phyloP scores from a whole-genome alignment of 2,797 vertebrate species.

The Atherinosoma microstoma region DNA sequence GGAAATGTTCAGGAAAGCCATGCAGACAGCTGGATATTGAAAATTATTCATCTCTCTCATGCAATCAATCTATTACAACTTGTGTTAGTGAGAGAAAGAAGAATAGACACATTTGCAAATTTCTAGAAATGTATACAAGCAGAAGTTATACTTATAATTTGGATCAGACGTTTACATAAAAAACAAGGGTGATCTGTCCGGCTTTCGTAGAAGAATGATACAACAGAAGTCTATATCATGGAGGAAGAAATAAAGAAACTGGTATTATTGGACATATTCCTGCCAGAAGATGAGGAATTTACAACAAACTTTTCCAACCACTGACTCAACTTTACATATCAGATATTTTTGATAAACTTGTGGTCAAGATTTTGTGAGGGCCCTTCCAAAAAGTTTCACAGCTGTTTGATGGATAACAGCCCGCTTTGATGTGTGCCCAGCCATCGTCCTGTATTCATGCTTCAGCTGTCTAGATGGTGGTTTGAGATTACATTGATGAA shows the following conservation, averaged over 20 bases:
- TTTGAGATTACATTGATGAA: background rate
- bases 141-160: background rate
- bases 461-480: background rate
- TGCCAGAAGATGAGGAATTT: background rate
- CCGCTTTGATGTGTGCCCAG: background rate
- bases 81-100: background rate
- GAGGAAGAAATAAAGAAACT: background rate
- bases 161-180: background rate
- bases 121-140: no score
- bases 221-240: background rate
- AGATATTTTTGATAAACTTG: background rate
- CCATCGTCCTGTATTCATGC: background rate
- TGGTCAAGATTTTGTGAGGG: background rate
- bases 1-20: slow-evolving; percentile 34
- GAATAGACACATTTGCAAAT: no score
- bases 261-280: background rate
- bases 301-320: no score
- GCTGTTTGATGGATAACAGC: background rate
- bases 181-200: background rate
- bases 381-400: background rate
- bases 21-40: slow-evolving; percentile 26
- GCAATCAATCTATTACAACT: background rate
- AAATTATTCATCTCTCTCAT: background rate
- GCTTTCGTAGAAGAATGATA: background rate
- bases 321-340: background rate